A percentile compares a stretch with the other conserved stretches of the same genome.
Conservation (phyloP, 2,797 vertebrate genomes). For the Myotis pilosus region DNA sequence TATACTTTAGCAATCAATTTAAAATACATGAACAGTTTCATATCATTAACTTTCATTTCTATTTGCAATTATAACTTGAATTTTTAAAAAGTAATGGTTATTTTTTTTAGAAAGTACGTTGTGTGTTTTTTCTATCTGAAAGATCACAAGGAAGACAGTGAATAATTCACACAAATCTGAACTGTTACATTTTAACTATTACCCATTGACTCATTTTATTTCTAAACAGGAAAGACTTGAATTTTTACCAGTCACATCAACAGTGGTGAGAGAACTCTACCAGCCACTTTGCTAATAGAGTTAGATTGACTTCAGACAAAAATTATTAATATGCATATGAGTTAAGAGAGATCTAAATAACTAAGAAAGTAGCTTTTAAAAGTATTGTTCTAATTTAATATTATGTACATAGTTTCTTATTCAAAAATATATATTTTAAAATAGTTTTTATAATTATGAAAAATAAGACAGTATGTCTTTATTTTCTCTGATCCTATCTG, state of each 20-base stretch:
- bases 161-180: constrained; percentile 1
- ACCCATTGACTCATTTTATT: constrained; percentile 31
- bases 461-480: neutral
- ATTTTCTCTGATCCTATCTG: neutral
- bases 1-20: constrained; percentile 3
- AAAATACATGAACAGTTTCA: neutral
- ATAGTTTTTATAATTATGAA: constrained; percentile 37
- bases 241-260: neutral
- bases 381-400: constrained; percentile 17
- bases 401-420: neutral
- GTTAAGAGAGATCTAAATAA: constrained; percentile 8
- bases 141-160: constrained; percentile 5
- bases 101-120: constrained; percentile 37
- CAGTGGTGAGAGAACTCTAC: neutral
- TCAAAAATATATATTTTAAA: neutral
- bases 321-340: neutral
- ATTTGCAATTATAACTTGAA: constrained; percentile 5
- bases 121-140: constrained; percentile 38
- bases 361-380: neutral
- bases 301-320: constrained; percentile 16
- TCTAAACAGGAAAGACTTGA: neutral
- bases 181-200: neutral
- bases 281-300: neutral
- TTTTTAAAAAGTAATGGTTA: constrained; percentile 40
- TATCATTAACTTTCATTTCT: constrained; percentile 45